Conservation (phyloP, 2,113 vertebrate species). For the Australoheros scitulus region DNA sequence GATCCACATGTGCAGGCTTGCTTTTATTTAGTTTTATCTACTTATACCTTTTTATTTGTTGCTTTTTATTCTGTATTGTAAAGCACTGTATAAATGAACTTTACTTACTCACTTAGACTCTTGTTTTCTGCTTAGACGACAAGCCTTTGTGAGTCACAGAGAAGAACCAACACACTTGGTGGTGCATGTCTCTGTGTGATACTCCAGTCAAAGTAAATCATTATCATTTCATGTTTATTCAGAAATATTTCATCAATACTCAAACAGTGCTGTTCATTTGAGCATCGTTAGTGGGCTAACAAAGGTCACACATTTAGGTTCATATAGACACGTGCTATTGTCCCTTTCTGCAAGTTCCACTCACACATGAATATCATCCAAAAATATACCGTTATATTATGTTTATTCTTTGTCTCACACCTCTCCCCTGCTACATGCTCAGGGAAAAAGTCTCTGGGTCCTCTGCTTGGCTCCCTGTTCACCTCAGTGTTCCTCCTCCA, state of each 20-base stretch:
- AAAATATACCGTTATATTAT: neutral
- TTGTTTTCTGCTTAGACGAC: neutral
- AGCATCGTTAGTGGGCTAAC: neutral
- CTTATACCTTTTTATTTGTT: too few relatives aligned
- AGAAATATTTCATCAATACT: neutral
- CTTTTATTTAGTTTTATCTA: too few relatives aligned
- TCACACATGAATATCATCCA: neutral
- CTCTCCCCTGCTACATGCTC: neutral
- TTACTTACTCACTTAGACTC: neutral
- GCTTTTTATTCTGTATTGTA: too few relatives aligned
- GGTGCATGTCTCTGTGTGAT: neutral
- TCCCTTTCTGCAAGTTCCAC: neutral
- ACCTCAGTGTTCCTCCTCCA: constrained; percentile 36
- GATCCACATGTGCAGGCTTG: too few relatives aligned
- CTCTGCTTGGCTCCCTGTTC: constrained; percentile 19
- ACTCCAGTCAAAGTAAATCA: constrained; percentile 5
- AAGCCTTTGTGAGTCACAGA: neutral
- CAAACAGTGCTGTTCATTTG: neutral
- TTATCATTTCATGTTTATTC: constrained; percentile 12
- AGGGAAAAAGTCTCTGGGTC: neutral
- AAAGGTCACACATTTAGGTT: neutral
- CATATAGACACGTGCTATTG: neutral
- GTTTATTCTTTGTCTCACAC: constrained; percentile 14
- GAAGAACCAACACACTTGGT: neutral
- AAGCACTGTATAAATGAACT: too few relatives aligned